phyloP scores from a whole-genome alignment of 37 sponge, comb jelly and placozoan species.

The Geodia barretti region DNA sequence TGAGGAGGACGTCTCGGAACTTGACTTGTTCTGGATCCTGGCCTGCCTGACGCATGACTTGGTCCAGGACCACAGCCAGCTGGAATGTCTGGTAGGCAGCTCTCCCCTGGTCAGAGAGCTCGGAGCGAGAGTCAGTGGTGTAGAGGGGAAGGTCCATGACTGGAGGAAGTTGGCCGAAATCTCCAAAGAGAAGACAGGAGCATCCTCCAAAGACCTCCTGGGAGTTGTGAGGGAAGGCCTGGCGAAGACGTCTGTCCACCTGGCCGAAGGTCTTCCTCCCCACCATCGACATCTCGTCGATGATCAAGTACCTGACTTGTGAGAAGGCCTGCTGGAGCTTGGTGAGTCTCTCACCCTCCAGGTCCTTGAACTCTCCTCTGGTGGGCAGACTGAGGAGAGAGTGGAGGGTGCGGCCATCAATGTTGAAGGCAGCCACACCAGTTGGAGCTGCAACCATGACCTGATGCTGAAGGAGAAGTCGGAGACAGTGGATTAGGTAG shows the following conservation, averaged over 20 bases:
- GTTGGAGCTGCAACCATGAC: conserved; percentile 55
- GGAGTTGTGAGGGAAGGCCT: conserved; percentile 34
- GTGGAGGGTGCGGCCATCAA: conserved; percentile 50
- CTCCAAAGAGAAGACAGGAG: conserved; percentile 55
- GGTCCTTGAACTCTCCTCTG: conserved; percentile 35
- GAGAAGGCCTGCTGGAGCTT: conserved; percentile 29
- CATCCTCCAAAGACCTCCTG: conserved; percentile 41
- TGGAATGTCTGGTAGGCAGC: too few relatives aligned
- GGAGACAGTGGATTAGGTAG: conserved; percentile 50
- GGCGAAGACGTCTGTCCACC: conserved; percentile 36
- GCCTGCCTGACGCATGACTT: conserved; percentile 41
- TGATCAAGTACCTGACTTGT: conserved; percentile 50
- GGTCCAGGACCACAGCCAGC: too few relatives aligned
- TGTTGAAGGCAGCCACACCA: conserved; percentile 59
- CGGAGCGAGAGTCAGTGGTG: too few relatives aligned
- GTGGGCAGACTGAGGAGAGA: conserved; percentile 34
- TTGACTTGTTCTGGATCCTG: conserved; percentile 9
- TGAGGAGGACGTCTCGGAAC: conserved; percentile 32
- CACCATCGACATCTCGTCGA: conserved; percentile 63
- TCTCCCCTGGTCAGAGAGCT: too few relatives aligned
- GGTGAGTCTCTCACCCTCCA: conserved; percentile 27
- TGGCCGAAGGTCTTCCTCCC: conserved; percentile 52
- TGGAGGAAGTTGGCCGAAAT: conserved; percentile 57
- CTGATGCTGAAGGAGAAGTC: conserved; percentile 23
- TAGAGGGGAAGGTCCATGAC: too few relatives aligned